Base-by-base conservation (phyloP, 2,888 invertebrate species). In the Microdon myrmicae region DNA sequence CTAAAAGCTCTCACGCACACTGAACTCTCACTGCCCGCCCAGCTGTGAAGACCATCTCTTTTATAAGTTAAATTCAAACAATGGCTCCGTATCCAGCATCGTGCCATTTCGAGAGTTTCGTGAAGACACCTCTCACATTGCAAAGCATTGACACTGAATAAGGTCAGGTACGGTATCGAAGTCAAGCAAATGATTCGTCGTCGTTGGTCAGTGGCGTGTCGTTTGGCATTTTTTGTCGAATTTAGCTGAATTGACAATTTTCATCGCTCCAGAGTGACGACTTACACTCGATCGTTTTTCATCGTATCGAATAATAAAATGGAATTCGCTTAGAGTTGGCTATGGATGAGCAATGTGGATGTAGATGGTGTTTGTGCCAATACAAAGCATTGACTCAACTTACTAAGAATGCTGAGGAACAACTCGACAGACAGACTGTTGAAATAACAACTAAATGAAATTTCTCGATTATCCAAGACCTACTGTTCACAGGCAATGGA, bases 81-180 rank as follows among this genome's bases (percentile, higher is more conserved):
- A 31, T 32, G 16, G 31, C 34, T 41, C 7, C 20, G 4, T 25
- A 9, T 29, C 17, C 14, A 23, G 26, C 2, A 29, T 2, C 43
- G 61, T 61, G 61, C 38, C 48, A 56, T 56, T 39, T 56, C 38
- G 10, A 56, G 9, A 35, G 48, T 44, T 56, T 55, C 32, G 3
- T 10, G 16, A 20, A 23, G 26, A 23, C 23, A 37, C 54, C 44
- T 56, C 49, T 43, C 20, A 3, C 51, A 39, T 53, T 28, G 32
- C 34, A 23, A 14, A 41, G 38, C 61, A 41, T 51, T 64, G 56
- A 51, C 58, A 26, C 12, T 58, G 51, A 12, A 9, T 34, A 64
- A 58, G 61, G 61, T 58, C 61, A 58, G 28, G 19, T 41, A 41
- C n/a, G n/a, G n/a, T n/a, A n/a, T n/a, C n/a, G n/a, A n/a, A n/a